Percentiles rank a stretch among this genome's conserved stretches.
Evolutionary conservation across 2,888 invertebrate genomes (phyloP).

Genomic region (Copidosoma aretas): DNA sequence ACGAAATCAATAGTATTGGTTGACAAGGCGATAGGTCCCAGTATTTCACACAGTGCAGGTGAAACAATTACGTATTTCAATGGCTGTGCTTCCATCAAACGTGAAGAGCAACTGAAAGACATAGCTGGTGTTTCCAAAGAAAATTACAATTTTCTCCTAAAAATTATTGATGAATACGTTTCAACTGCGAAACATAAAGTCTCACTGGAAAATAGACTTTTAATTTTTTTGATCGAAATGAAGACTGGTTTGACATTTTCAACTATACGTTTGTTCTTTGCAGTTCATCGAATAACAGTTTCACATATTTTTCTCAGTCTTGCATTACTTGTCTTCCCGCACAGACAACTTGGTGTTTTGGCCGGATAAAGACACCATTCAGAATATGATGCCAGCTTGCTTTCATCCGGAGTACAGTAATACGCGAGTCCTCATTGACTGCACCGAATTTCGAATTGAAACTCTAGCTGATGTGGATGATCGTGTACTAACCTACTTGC

Average conservation of each 20-base stretch:
- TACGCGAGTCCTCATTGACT: constrained; percentile 39
- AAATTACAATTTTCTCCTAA: constrained; percentile 36
- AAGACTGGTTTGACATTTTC: constrained; percentile 44
- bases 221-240: constrained; percentile 44
- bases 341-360: constrained; percentile 27
- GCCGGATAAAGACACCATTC: constrained; percentile 22
- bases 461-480: constrained; percentile 25
- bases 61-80: constrained; percentile 20
- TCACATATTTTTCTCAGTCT: constrained; percentile 37
- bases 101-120: constrained; percentile 34
- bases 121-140: constrained; percentile 35
- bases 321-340: constrained; percentile 11
- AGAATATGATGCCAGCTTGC: constrained; percentile 23
- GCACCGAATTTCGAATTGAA: constrained; percentile 37
- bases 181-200: constrained; percentile 30
- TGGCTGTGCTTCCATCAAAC: constrained; percentile 38
- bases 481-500: constrained; percentile 18
- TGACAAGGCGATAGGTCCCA: constrained; percentile 16
- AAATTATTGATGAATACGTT: constrained; percentile 10
- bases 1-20: constrained; percentile 23
- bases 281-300: constrained; percentile 39
- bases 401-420: constrained; percentile 24
- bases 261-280: constrained; percentile 41
- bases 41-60: not conserved
- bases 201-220: constrained; percentile 38